Evolutionary conservation across 2,888 invertebrate genomes (phyloP), one percentile per base, ranked within the genome.

Genomic region (Lydus trimaculatus): DNA sequence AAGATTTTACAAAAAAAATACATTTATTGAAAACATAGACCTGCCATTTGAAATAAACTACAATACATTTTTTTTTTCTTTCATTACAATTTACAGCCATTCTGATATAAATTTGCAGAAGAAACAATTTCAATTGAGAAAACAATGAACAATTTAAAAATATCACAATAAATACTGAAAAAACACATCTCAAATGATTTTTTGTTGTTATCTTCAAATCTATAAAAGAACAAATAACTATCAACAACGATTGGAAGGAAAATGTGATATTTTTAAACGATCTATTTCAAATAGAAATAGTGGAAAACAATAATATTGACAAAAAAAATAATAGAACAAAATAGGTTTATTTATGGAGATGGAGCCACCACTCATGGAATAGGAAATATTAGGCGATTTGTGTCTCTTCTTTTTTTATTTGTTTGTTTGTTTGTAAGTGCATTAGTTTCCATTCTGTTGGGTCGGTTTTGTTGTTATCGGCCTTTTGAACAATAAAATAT

Each of bases 401-500:
- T 43, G 17, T 43, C 17, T 17, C 6, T 52, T 25, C 8, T 23
- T 52, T 20, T n/a, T n/a, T n/a, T n/a, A n/a, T n/a, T n/a, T n/a
- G n/a, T n/a, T n/a, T n/a, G n/a, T n/a, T n/a, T n/a, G n/a, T n/a
- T 1, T 48, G 3, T 36, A 1, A 9, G 11, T 43, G 7, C 7
- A n/a, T 52, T 8, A 61, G 23, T 39, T 66, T 3, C 61, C 63
- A 63, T 66, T 70, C 23, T 52, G 20, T 59, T 20, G 33, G 17
- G 73, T 78, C 52, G 87, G 87, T 62, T 52, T 52, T 13, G 86
- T 86, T 33, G 90, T 90, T 77, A 89, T 92, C 82, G 90, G 90
- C 83, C 94, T 87, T 84, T 91, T 90, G 86, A 97, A 97, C 64
- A 97, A 88, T 74, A 97, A 86, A 81, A 97, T 94, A 79, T 97